Base-by-base conservation (phyloP, 2,113 vertebrate genomes). In the Isurus oxyrinchus region DNA sequence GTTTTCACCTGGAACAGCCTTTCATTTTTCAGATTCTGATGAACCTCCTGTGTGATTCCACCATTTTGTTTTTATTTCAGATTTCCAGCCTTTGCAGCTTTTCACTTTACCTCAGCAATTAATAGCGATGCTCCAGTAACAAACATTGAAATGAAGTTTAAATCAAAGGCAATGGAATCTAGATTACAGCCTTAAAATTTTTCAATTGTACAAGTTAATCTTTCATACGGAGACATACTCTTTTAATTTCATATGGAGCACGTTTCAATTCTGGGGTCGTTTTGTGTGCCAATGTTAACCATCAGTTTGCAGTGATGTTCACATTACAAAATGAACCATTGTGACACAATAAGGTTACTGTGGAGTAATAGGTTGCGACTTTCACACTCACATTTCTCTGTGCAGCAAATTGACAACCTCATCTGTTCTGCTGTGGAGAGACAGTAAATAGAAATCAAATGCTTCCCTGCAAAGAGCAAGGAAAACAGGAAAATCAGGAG, bases 331-430 rank as follows among this genome's bases (percentile, higher is more conserved):
- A 53, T 55, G 27, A 91, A 91, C 11, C 35, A 59, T 31, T 31
- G 27, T 35, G 27, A 59, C 53, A 91, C 10, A 91, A 57, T 91
- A 91, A 57, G 13, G 14, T 57, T 13, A 57, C 13, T 59, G 59
- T 59, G 31, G 11, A 59, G 55, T 59, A 10, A 91, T 31, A 90
- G n/a, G n/a, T 81, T 81, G 79, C n/a, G 16, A 81, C 14, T 81
- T 81, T 81, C n/a, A 81, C n/a, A 81, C n/a, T 81, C 79, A 40
- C n/a, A 84, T 84, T 84, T 84, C 81, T 84, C 79, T 84, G 79
- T n/a, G 14, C 44, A 16, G 16, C 25, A 11, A 88, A 88, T 55
- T 55, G 23, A 88, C 44, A 88, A 55, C 10, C 86, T 88, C 23
- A 88, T 31, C 23, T 27, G 10, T 55, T 49, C 53, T 88, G 53